Evolutionary conservation across 1,140 invertebrate genomes (phyloP).

Genomic region (Drosophila leontia): DNA sequence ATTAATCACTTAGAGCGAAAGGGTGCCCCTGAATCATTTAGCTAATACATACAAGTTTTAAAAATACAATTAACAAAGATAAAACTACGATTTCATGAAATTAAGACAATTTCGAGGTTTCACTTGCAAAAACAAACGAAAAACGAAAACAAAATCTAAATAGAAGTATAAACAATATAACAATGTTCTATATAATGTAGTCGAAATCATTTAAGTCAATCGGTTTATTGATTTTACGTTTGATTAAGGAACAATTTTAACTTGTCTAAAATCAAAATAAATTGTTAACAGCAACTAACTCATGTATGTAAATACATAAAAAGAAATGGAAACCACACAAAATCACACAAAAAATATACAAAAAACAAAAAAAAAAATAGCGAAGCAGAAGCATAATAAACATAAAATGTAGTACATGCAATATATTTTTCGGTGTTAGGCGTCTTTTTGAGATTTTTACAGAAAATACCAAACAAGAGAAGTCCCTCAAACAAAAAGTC

Average conservation of each 20-base stretch:
- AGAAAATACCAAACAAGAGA: conserved; percentile 62
- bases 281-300: conserved; percentile 79
- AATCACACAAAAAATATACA: conserved; percentile 27
- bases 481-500: conserved; percentile 54
- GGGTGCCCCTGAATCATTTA: conserved; percentile 40
- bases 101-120: conserved; percentile 82
- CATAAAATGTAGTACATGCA: conserved; percentile 77
- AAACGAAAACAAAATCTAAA: conserved; percentile 27
- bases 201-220: conserved; percentile 44
- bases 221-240: conserved; percentile 27
- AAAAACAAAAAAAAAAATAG: conserved; percentile 7
- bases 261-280: conserved; percentile 48
- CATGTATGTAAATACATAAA: conserved; percentile 66
- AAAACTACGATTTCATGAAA: conserved; percentile 77
- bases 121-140: conserved; percentile 61
- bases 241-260: conserved; percentile 38
- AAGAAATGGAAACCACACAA: conserved; percentile 9
- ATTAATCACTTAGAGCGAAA: background rate
- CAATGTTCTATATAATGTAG: conserved; percentile 50
- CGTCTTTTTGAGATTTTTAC: conserved; percentile 85
- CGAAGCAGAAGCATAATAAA: conserved; percentile 54
- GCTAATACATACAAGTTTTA: conserved; percentile 28
- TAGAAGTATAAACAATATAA: conserved; percentile 34
- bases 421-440: conserved; percentile 85
- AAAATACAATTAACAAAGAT: conserved; percentile 34